Conservation (phyloP, 2,888 invertebrate genomes). For the Torymus aiolomorphi region DNA sequence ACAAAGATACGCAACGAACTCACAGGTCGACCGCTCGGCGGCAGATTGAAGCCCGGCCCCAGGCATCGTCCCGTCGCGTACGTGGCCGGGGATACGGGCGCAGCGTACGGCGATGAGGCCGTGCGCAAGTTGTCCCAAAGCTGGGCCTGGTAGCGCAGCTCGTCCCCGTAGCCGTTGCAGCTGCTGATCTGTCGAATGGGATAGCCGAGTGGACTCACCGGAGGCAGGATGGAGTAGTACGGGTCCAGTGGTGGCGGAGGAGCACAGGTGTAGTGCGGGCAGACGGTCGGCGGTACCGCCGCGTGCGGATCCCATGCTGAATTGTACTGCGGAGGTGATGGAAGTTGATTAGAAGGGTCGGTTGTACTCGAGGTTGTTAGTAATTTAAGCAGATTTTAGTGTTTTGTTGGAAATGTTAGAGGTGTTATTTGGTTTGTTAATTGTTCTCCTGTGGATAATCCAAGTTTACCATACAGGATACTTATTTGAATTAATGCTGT, state of each 20-base stretch:
- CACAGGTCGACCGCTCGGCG: slow-evolving; percentile 65
- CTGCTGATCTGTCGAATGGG: slow-evolving; percentile 52
- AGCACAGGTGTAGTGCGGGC: slow-evolving; percentile 60
- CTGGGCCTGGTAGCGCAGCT: slow-evolving; percentile 75
- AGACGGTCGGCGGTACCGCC: slow-evolving; percentile 38
- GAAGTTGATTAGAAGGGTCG: neutral
- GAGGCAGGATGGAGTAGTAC: slow-evolving; percentile 62
- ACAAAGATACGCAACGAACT: slow-evolving; percentile 48
- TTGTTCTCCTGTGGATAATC: too few species aligned
- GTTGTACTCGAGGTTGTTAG: too few species aligned
- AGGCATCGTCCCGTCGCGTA: slow-evolving; percentile 5
- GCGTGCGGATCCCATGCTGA: slow-evolving; percentile 71
- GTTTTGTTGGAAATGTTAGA: too few species aligned
- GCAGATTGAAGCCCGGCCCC: slow-evolving; percentile 29
- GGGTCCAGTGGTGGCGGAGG: slow-evolving; percentile 62
- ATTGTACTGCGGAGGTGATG: slow-evolving; percentile 51
- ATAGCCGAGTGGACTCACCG: slow-evolving; percentile 59
- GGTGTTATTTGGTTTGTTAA: too few species aligned
- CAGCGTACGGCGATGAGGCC: neutral
- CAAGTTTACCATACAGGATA: too few species aligned
- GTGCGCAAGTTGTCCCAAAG: slow-evolving; percentile 72
- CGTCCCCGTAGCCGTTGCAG: slow-evolving; percentile 68
- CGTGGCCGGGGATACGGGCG: neutral
- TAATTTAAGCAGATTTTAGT: too few species aligned
- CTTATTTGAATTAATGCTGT: too few species aligned